phyloP scores from a whole-genome alignment of 2,797 vertebrate species.

The Lepus townsendii region DNA sequence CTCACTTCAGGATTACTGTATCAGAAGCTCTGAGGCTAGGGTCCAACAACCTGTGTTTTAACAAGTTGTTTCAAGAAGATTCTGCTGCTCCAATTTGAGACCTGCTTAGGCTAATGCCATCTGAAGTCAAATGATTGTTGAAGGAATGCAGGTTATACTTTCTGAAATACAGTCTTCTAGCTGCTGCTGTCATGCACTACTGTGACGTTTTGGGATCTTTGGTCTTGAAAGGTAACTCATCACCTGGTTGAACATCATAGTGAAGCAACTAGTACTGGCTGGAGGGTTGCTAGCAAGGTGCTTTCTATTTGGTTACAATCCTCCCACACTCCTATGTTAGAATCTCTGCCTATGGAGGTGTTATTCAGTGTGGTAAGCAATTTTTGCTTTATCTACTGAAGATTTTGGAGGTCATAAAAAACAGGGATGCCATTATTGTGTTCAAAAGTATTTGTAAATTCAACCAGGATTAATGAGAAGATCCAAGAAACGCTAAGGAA shows the following conservation, averaged over 20 bases:
- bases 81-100: not conserved
- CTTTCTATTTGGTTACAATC: not conserved
- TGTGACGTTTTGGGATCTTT: not conserved
- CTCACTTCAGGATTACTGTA: not conserved
- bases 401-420: slow-evolving; percentile 12
- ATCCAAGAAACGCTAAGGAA: not conserved
- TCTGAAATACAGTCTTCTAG: not conserved
- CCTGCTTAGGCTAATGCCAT: not conserved
- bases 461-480: not conserved
- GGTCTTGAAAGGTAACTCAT: not conserved
- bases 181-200: not conserved
- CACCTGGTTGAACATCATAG: not conserved
- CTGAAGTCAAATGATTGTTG: not conserved
- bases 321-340: fast-evolving
- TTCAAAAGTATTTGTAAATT: not conserved
- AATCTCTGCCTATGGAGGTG: too few relatives aligned
- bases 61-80: not conserved
- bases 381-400: not conserved
- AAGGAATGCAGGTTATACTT: not conserved
- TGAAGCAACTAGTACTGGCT: fast-evolving
- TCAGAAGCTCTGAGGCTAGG: not conserved
- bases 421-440: not conserved
- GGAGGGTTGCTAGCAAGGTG: fast-evolving
- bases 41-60: not conserved
- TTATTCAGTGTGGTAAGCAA: not conserved